Conservation (phyloP, 2,797 vertebrate genomes). For the Xiphophorus birchmanni region DNA sequence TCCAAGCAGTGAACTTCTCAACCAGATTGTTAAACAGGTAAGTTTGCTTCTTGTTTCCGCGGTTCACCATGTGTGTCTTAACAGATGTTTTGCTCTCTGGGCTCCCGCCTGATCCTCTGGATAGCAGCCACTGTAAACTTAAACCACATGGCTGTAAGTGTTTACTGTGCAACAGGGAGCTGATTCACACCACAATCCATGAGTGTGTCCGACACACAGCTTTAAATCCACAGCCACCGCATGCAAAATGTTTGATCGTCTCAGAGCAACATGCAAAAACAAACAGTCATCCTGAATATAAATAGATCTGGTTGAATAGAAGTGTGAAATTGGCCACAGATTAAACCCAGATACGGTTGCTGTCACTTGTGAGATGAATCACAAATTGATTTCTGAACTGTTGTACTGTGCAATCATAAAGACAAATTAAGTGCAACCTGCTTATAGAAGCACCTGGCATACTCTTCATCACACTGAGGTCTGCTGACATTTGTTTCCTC, state of each 20-base stretch:
- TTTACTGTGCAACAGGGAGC: constrained; percentile 29
- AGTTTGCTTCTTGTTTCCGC: constrained; percentile 28
- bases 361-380: not conserved
- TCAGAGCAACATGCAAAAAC: not conserved
- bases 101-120: constrained; percentile 6
- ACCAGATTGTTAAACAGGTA: constrained; percentile 69
- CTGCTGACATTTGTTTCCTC: not conserved
- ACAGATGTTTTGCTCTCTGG: constrained; percentile 18
- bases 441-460: not conserved
- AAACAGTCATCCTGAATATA: constrained; percentile 23
- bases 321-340: constrained; percentile 57
- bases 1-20: constrained; percentile 67
- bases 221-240: constrained; percentile 24
- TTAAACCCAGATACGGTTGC: constrained; percentile 45
- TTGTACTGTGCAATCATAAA: constrained; percentile 8
- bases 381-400: constrained; percentile 20
- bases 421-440: not conserved
- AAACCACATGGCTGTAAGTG: constrained; percentile 15
- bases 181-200: constrained; percentile 56
- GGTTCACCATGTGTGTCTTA: not conserved
- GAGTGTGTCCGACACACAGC: constrained; percentile 23
- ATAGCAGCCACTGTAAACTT: constrained; percentile 38
- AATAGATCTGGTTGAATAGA: constrained; percentile 42
- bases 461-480: not conserved
- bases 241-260: constrained; percentile 13